These are phyloP conservation scores for Procambarus virginalis DNA, from an alignment of 1,140 invertebrate genomes.

Conservation along the genomic window DNA sequence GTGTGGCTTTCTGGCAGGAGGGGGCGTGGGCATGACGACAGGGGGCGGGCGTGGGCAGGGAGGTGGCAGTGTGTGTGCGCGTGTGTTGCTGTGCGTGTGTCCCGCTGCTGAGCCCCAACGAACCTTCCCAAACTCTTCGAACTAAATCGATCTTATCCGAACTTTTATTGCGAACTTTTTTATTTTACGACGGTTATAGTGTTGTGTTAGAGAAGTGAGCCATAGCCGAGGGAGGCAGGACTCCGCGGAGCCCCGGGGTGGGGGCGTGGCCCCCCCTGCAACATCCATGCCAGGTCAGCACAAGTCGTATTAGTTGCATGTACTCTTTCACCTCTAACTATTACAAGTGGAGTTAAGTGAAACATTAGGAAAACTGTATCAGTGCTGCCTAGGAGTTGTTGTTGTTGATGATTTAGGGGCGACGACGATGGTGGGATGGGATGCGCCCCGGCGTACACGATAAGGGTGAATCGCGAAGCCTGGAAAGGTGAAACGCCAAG, in stretches of 20 bases:
- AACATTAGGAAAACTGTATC: too few relatives aligned
- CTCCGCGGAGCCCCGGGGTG: background rate
- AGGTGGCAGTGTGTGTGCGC: conserved; percentile 4
- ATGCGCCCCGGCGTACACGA: too few relatives aligned
- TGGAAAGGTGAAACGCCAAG: too few relatives aligned
- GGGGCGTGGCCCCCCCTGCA: background rate
- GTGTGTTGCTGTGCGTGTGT: conserved; percentile 8
- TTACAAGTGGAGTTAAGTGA: too few relatives aligned
- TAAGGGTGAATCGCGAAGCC: too few relatives aligned
- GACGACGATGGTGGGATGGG: too few relatives aligned
- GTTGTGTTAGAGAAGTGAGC: background rate
- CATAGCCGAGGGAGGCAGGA: background rate
- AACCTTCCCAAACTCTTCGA: conserved; percentile 2
- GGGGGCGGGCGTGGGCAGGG: background rate
- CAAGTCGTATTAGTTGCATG: background rate
- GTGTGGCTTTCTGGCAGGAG: background rate
- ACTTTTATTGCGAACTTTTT: background rate
- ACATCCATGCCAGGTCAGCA: background rate
- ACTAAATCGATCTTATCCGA: background rate
- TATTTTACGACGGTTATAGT: background rate
- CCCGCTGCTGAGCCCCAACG: conserved; percentile 7
- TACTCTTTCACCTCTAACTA: too few relatives aligned
- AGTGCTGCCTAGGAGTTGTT: too few relatives aligned
- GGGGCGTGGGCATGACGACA: background rate
- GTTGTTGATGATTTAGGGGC: too few relatives aligned